A percentile compares a stretch with the other conserved stretches of the same genome.
Evolutionary conservation across 2,797 vertebrate species (phyloP).

Genomic region (Craterocephalus amniculus): DNA sequence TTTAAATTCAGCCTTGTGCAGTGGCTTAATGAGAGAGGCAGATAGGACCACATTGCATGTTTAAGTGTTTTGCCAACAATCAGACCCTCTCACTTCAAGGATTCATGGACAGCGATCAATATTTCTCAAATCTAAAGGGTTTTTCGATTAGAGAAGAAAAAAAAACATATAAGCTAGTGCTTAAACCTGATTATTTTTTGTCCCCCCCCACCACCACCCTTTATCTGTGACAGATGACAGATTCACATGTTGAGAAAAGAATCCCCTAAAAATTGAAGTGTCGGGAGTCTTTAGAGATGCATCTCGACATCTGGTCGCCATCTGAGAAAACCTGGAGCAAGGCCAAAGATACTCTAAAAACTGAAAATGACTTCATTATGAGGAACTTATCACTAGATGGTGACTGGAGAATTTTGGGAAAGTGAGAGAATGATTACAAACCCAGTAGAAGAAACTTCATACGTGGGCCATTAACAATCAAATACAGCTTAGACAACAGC

Average conservation of each 20-base stretch:
- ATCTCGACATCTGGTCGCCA: conserved; percentile 81
- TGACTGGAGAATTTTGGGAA: conserved; percentile 42
- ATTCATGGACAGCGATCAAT: conserved; percentile 61
- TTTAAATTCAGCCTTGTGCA: conserved; percentile 68
- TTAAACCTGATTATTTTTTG: conserved; percentile 39
- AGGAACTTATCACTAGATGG: conserved; percentile 63
- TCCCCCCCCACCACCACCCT: no score
- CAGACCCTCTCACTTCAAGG: conserved; percentile 45
- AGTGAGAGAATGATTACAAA: conserved; percentile 20
- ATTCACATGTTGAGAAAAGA: conserved; percentile 50
- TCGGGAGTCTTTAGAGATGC: conserved; percentile 72
- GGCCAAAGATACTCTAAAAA: conserved; percentile 66
- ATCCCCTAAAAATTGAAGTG: conserved; percentile 54
- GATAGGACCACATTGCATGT: conserved; percentile 55
- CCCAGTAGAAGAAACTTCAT: conserved; percentile 21
- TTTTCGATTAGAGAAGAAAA: conserved; percentile 16
- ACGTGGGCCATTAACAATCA: conserved; percentile 1
- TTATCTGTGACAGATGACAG: conserved; percentile 58
- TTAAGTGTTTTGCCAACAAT: conserved; percentile 70
- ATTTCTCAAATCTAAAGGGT: conserved; percentile 49
- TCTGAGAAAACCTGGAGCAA: conserved; percentile 77
- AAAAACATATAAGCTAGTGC: conserved; percentile 31
- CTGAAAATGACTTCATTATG: conserved; percentile 80
- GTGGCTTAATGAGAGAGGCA: conserved; percentile 68
- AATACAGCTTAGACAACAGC: not conserved